Evolutionary conservation across 2,113 vertebrate species (phyloP).

Genomic region (Microtus oregoni): DNA sequence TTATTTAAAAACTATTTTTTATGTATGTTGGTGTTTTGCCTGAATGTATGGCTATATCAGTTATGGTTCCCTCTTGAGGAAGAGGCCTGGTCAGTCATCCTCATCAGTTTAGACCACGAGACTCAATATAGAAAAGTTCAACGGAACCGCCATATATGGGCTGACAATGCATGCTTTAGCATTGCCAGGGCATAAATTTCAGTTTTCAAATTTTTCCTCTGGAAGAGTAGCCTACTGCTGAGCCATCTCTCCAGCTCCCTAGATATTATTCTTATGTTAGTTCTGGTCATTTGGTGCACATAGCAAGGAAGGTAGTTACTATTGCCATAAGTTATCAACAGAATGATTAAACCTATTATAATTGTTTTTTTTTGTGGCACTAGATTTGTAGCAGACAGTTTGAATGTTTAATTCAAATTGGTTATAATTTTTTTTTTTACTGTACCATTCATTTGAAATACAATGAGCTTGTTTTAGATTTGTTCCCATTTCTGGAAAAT

Average conservation of each 20-base stretch:
- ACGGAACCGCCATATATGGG: too few relatives aligned
- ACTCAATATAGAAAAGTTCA: too few relatives aligned
- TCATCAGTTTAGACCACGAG: too few relatives aligned
- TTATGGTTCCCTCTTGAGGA: too few relatives aligned
- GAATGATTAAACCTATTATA: background rate
- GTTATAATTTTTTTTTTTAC: constrained; percentile 13
- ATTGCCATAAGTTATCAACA: background rate
- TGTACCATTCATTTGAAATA: constrained; percentile 3
- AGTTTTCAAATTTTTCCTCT: background rate
- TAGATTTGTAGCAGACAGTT: background rate
- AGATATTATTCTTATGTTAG: constrained; percentile 21
- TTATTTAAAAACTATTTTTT: background rate
- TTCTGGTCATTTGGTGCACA: background rate
- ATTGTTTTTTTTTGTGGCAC: background rate
- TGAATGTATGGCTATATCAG: background rate
- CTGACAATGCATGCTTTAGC: too few relatives aligned
- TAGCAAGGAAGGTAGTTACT: constrained; percentile 33
- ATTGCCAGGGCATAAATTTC: too few relatives aligned
- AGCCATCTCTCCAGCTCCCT: background rate
- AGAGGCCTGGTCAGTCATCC: too few relatives aligned
- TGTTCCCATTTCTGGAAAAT: constrained; percentile 1
- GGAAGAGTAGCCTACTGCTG: background rate
- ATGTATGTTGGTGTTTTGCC: background rate
- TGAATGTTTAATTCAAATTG: background rate
- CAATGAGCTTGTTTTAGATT: background rate